Evolutionary conservation across 2,797 vertebrate species (phyloP), one percentile per base, ranked within the genome.

Genomic region (Alcedo quadribrachys): DNA sequence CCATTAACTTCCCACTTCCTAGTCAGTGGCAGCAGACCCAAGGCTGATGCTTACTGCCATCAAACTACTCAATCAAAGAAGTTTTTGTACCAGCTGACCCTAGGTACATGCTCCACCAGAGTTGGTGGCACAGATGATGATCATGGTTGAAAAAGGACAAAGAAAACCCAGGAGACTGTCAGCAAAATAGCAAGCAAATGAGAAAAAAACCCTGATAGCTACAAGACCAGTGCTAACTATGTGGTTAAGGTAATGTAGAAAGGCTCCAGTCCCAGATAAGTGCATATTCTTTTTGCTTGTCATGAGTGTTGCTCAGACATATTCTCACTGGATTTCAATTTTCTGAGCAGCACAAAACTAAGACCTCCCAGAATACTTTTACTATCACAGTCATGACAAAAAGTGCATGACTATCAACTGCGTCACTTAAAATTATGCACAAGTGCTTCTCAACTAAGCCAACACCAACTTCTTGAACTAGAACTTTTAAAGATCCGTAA

Each of bases 301-400:
- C 35, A 63, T 4, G 18, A 6, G 15, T 54, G 25, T 76, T 77
- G 37, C 22, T 90, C 53, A 77, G 71, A 71, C 15, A 54, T 24
- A 53, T 9, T 68, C 67, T 86, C 50, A 54, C 0, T 60, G 42
- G 40, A 43, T 60, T 55, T 48, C 25, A 50, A 33, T 84, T 92
- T 88, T 91, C 65, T 85, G 42, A 87, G 33, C 15, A 81, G 43
- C 11, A 18, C 25, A 66, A 12, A 73, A 30, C 30, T 40, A 53
- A 71, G 50, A 80, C 30, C 50, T 93, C 30, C 57, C 57, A 89
- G 63, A 71, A 89, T 68, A 92, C 17, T 85, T 92, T 80, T 67
- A 65, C 33, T 85, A 50, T 74, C 17, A 6, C 15, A 73, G 45
- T 48, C 12, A 45, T 37, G 25, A 71, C 71, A 90, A 73, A 63